Conservation (phyloP, 1,140 invertebrate genomes). For the Nasonia longicornis region DNA sequence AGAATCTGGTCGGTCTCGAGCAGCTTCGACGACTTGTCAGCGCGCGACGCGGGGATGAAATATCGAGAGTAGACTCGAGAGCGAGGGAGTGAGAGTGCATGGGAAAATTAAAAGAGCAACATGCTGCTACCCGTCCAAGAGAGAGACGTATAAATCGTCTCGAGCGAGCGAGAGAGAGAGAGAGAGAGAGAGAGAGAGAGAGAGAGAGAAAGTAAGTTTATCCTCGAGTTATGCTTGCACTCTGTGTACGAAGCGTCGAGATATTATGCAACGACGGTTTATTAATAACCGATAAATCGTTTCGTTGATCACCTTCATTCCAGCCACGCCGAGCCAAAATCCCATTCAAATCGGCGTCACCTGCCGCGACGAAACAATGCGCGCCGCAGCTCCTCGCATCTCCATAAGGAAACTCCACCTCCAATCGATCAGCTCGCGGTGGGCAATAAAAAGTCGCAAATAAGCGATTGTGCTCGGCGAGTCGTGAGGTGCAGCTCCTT, state of each 20-base stretch:
- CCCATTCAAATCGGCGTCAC: background rate
- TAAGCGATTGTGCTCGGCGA: background rate
- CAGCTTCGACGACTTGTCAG: conserved; percentile 6
- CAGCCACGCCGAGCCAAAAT: background rate
- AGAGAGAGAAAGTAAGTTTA: no score
- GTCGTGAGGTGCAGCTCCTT: conserved; percentile 2
- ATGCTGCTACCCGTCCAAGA: conserved; percentile 9
- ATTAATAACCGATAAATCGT: no score
- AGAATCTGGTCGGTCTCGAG: conserved; percentile 7
- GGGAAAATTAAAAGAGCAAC: conserved; percentile 30
- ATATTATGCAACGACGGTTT: no score
- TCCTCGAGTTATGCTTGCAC: no score
- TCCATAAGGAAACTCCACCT: background rate
- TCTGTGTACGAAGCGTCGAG: no score
- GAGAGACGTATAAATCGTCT: background rate
- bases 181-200: no score
- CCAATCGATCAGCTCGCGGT: no score
- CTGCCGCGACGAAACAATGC: background rate
- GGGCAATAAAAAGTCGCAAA: background rate
- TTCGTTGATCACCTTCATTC: no score
- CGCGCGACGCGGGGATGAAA: conserved; percentile 16
- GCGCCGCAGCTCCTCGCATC: background rate
- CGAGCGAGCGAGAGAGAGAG: no score
- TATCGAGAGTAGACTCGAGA: conserved; percentile 13
- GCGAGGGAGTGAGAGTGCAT: background rate